Evolutionary conservation across 2,888 invertebrate species (phyloP).

Genomic region (Hirtodrosophila trivittata): DNA sequence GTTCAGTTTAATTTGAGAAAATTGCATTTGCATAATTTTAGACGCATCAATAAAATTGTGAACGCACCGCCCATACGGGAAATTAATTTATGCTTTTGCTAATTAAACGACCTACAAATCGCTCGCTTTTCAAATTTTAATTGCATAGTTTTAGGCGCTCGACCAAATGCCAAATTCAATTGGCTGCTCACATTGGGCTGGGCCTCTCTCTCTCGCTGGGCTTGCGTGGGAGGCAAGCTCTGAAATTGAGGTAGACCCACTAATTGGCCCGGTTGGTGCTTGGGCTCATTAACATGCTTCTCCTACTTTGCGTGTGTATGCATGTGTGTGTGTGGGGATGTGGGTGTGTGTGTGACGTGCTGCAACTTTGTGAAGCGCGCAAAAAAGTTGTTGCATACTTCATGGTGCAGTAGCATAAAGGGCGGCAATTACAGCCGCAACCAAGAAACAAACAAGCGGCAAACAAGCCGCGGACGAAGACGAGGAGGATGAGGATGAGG

Average conservation of each 20-base stretch:
- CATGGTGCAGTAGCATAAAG: constrained; percentile 19
- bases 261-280: constrained; percentile 17
- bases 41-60: constrained; percentile 55
- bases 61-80: constrained; percentile 26
- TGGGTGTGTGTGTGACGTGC: neutral
- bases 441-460: constrained; percentile 56
- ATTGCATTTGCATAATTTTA: constrained; percentile 74
- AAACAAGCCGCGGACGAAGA: constrained; percentile 40
- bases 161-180: constrained; percentile 20
- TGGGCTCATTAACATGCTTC: constrained; percentile 26
- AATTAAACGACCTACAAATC: constrained; percentile 64
- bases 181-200: neutral
- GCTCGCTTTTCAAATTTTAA: constrained; percentile 47
- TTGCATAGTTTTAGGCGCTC: constrained; percentile 35
- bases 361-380: constrained; percentile 12
- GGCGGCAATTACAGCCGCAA: constrained; percentile 58
- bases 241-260: neutral
- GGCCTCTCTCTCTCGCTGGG: too few relatives aligned
- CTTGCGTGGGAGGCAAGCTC: too few relatives aligned
- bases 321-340: neutral
- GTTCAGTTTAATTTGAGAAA: constrained; percentile 76
- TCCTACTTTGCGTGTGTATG: too few relatives aligned
- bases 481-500: neutral
- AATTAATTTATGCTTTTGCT: constrained; percentile 68
- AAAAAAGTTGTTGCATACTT: constrained; percentile 43